Evolutionary conservation across 2,888 invertebrate species (phyloP).

Genomic region (Mactromeris polynyma): DNA sequence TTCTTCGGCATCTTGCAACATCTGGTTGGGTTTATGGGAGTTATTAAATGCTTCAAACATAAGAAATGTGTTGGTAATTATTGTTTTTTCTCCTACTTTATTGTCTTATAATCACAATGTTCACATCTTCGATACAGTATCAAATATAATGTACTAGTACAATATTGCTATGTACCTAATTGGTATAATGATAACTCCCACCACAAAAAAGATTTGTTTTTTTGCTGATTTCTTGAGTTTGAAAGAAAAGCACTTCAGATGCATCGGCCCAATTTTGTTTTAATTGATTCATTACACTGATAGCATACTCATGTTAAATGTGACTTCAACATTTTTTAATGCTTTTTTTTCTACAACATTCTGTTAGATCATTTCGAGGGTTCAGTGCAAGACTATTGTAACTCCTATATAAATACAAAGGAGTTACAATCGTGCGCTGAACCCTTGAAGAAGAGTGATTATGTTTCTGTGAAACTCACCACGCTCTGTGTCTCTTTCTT

Average conservation of each 20-base stretch:
- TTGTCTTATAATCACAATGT: constrained; percentile 17
- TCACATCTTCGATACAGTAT: constrained; percentile 8
- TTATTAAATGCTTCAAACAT: constrained; percentile 20
- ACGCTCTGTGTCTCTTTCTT: no score
- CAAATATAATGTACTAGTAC: not conserved
- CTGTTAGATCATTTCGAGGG: no score
- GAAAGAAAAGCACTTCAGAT: not conserved
- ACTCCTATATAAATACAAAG: no score
- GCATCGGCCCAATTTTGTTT: not conserved
- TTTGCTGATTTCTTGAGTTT: not conserved
- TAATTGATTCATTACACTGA: not conserved
- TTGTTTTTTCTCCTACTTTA: not conserved
- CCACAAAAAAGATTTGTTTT: not conserved
- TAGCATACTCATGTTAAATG: not conserved
- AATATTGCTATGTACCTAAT: constrained; percentile 16
- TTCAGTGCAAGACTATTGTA: no score
- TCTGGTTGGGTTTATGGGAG: not conserved
- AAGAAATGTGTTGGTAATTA: constrained; percentile 7
- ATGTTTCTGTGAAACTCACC: no score
- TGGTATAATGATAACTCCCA: not conserved
- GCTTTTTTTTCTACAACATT: no score
- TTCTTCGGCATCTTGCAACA: not conserved
- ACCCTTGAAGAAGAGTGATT: no score
- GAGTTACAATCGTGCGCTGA: no score
- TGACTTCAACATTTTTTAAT: not conserved